Evolutionary conservation across 2,888 invertebrate genomes (phyloP), one percentile per base, ranked within the genome.

Genomic region (Hemithea aestivaria): DNA sequence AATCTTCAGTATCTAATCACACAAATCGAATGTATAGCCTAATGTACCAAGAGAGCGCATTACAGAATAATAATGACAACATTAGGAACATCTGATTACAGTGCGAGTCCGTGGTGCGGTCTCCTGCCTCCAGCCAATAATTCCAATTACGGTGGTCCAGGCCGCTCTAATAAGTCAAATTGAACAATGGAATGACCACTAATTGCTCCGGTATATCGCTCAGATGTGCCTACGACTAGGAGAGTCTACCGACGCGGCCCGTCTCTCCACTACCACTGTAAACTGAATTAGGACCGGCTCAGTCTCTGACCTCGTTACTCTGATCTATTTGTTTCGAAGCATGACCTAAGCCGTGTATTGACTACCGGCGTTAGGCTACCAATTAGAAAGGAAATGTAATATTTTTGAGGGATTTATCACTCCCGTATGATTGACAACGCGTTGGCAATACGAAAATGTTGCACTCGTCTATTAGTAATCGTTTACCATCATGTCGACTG

Each of bases 141-240:
- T 71, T 66, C 73, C 75, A 76, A 78, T 78, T 77, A 78, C 58
- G 44, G 53, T 50, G 60, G 58, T 67, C 62, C 51, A 51, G 56
- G 33, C 60, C 56, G 56, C 59, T 63, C 75, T 79, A 79, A 79
- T 79, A 77, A 76, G 77, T 78, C 76, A 77, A 75, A 78, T 76
- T 76, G 78, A 72, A 75, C 78, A 77, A 79, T 79, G 70, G 68
- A 73, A 56, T 51, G 52, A 49, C 62, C 70, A 58, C 62, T 76
- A 76, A 76, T 77, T 77, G 76, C 61, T 62, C 53, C 47, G 53
- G 58, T 60, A 59, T 59, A 63, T 57, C 51, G 58, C 36, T 25
- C 32, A 38, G 35, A 27, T 35, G 32, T 33, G 27, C 22, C 26
- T 11, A 22, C 20, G 21, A 31, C 16, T 16, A 16, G 16, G 16